phyloP scores from a whole-genome alignment of 2,888 invertebrate genomes.

The Orthosia gracilis region DNA sequence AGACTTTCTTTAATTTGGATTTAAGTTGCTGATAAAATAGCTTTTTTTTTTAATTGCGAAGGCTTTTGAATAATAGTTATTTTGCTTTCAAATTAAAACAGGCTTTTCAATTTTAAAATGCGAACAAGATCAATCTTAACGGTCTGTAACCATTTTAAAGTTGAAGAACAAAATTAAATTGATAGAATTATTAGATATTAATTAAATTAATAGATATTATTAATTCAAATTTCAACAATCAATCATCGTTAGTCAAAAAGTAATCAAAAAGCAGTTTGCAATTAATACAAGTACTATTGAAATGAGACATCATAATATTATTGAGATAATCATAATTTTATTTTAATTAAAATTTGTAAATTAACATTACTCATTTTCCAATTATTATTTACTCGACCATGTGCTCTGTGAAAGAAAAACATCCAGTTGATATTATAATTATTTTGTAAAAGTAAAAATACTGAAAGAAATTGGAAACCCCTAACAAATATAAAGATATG shows the following conservation, averaged over 20 bases:
- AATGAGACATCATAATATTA: constrained; percentile 46
- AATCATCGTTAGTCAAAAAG: constrained; percentile 36
- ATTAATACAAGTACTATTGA: neutral
- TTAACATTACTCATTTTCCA: constrained; percentile 41
- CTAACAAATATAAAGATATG: constrained; percentile 17
- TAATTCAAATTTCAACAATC: constrained; percentile 19
- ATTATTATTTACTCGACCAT: constrained; percentile 86
- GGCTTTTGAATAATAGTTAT: neutral
- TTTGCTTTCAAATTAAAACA: neutral
- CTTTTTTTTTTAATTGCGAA: neutral
- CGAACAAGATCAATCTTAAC: constrained; percentile 19
- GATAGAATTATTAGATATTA: no score
- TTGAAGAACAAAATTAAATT: constrained; percentile 17
- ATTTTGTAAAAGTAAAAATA: neutral
- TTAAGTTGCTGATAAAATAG: neutral
- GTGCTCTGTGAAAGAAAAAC: constrained; percentile 80
- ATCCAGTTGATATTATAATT: neutral
- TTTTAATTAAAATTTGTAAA: constrained; percentile 50
- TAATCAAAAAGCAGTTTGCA: constrained; percentile 27
- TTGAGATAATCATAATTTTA: constrained; percentile 25
- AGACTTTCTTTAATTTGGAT: neutral
- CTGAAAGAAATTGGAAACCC: neutral
- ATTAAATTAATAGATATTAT: constrained; percentile 16
- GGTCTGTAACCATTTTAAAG: neutral
- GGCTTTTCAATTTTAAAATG: neutral